A percentile compares a stretch with the other conserved stretches of the same genome.
phyloP scores from a whole-genome alignment of 2,888 invertebrate genomes.

The Sturmia bella region DNA sequence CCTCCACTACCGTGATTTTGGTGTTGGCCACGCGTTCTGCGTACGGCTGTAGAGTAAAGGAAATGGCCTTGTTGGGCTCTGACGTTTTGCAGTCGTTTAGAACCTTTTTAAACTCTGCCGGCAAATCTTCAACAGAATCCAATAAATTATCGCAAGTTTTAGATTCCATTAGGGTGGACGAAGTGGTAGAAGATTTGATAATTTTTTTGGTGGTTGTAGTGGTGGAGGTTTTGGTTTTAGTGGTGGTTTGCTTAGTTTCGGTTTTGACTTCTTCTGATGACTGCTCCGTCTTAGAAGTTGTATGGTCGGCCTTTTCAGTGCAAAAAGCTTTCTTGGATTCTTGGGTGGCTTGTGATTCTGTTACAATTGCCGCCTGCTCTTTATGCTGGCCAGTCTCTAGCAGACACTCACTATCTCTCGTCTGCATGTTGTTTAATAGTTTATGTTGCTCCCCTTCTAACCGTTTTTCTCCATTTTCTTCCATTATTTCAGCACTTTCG shows the following conservation, averaged over 20 bases:
- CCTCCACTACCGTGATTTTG: constrained; percentile 75
- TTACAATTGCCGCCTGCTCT: constrained; percentile 17
- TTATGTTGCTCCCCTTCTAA: background rate
- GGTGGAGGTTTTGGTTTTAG: constrained; percentile 59
- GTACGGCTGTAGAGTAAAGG: constrained; percentile 77
- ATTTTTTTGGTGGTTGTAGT: constrained; percentile 72
- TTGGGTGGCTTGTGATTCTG: constrained; percentile 2
- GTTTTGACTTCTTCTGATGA: constrained; percentile 54
- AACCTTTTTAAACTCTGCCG: constrained; percentile 67
- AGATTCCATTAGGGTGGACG: constrained; percentile 69
- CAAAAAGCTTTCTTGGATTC: constrained; percentile 21
- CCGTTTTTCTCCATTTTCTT: background rate
- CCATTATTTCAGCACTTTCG: background rate
- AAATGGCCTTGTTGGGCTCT: constrained; percentile 68
- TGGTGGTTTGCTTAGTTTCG: constrained; percentile 62
- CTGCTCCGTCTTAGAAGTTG: constrained; percentile 2
- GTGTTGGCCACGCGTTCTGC: constrained; percentile 72
- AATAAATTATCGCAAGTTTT: constrained; percentile 65
- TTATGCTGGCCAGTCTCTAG: background rate
- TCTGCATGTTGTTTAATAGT: background rate
- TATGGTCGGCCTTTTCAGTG: constrained; percentile 25
- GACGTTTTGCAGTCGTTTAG: constrained; percentile 29
- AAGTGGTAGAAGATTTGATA: constrained; percentile 71
- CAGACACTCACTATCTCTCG: background rate
- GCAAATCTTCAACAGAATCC: constrained; percentile 63